Evolutionary conservation across 1,140 invertebrate genomes (phyloP), one percentile per base, ranked within the genome.

Genomic region (Oryzaephilus surinamensis): DNA sequence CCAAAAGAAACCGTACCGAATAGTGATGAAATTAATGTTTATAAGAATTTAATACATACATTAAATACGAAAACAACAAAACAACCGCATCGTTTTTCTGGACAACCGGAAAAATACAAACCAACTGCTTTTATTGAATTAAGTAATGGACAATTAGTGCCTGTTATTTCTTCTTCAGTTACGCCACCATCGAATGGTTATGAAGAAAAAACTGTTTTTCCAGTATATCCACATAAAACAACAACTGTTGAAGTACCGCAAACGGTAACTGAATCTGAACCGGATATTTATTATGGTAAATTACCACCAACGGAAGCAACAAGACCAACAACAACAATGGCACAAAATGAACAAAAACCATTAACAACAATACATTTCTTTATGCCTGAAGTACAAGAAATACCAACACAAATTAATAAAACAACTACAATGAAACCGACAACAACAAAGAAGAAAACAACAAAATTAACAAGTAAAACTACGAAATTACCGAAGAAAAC

Each of bases 31-130:
- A n/a, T n/a, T n/a, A n/a, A n/a, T n/a, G n/a, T n/a, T n/a, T 55
- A 55, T 28, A 50, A 50, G 21, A 43, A 50, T 18, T 41, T 48
- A 8, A 40, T 50, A 15, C 38, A 53, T 18, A 37, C 43, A 11
- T 28, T 54, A 18, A 35, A 47, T 4, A 19, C 46, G 4, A 54
- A 54, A 41, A 54, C 52, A 2, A 41, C 48, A 19, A 31, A 38
- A 18, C 18, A 23, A 14, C 38, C 38, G 14, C 35, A 46, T 21
- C 37, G 29, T 30, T 40, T 40, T 8, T 18, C 36, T 13, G 27
- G 37, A 43, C 13, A 12, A 27, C 17, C 10, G n/a, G n/a, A n/a
- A n/a, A n/a, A n/a, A n/a, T n/a, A n/a, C n/a, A n/a, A 13, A 18
- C 29, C 21, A 34, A 35, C 11, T 13, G 24, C 10, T 12, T 30